These are phyloP conservation scores for Pasiphila rectangulata DNA, from an alignment of 2,888 invertebrate species.

Conservation along the genomic window DNA sequence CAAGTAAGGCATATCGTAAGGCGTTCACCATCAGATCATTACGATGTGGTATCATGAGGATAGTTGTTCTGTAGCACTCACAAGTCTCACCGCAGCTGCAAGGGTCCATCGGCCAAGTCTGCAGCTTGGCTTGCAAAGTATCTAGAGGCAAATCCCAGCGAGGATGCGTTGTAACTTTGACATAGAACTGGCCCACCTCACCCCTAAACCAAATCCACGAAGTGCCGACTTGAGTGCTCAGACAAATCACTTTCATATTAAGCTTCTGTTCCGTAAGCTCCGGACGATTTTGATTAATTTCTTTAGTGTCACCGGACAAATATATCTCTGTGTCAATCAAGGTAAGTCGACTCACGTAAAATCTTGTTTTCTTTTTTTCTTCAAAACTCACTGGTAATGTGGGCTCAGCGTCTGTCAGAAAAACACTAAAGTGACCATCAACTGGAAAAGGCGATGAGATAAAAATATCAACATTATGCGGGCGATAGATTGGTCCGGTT, in stretches of 20 bases:
- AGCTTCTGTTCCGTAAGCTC: constrained; percentile 58
- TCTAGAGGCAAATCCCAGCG: constrained; percentile 68
- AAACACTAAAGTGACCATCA: constrained; percentile 46
- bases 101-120: constrained; percentile 63
- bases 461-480: constrained; percentile 62
- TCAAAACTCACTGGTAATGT: constrained; percentile 52
- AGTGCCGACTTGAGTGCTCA: constrained; percentile 60
- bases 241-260: constrained; percentile 62
- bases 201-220: constrained; percentile 71
- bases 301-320: constrained; percentile 50
- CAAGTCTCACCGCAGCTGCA: constrained; percentile 69
- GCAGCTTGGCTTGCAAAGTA: constrained; percentile 54
- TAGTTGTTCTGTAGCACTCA: constrained; percentile 65
- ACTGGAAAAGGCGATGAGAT: constrained; percentile 59
- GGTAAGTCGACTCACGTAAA: constrained; percentile 58
- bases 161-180: constrained; percentile 63
- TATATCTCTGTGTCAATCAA: constrained; percentile 61
- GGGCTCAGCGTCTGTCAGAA: constrained; percentile 63
- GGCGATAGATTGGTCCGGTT: constrained; percentile 63
- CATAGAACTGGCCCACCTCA: constrained; percentile 65
- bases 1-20: constrained; percentile 60
- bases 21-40: constrained; percentile 67
- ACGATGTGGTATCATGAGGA: constrained; percentile 62
- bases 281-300: constrained; percentile 49
- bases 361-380: constrained; percentile 44